phyloP scores from a whole-genome alignment of 2,797 vertebrate genomes.

The Tokudaia muenninki region DNA sequence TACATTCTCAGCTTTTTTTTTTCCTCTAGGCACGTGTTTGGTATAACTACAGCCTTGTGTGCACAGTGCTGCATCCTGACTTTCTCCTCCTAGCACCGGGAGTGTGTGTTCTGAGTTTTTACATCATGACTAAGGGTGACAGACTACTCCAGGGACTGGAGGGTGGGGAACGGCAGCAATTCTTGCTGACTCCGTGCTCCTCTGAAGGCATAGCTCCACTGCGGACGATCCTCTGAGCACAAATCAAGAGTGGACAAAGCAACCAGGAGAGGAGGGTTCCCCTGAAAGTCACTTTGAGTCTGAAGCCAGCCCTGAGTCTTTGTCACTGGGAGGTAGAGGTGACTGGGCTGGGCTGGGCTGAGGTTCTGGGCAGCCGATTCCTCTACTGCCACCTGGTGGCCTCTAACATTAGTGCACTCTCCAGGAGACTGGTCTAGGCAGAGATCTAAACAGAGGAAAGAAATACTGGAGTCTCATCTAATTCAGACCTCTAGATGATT shows the following conservation, averaged over 20 bases:
- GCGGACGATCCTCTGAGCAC: not conserved
- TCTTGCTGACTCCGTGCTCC: not conserved
- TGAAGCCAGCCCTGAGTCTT: constrained; percentile 41
- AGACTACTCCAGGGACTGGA: not conserved
- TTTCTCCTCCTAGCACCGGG: not conserved
- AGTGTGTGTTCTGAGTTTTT: not conserved
- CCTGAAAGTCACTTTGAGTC: not conserved
- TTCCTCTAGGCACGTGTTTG: not conserved
- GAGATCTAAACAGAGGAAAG: too few relatives aligned
- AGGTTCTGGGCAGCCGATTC: not conserved
- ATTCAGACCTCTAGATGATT: not conserved
- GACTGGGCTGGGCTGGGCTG: constrained; percentile 46
- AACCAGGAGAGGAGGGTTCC: not conserved
- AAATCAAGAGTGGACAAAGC: not conserved
- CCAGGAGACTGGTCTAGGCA: accelerated
- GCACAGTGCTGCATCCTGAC: not conserved
- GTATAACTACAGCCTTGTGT: not conserved
- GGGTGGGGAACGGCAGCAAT: too few relatives aligned
- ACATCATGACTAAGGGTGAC: not conserved
- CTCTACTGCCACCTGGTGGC: constrained; percentile 75
- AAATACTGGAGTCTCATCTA: not conserved
- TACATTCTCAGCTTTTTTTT: not conserved
- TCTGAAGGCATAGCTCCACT: not conserved
- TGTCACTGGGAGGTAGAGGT: constrained; percentile 53
- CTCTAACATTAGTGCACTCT: not conserved